Base-by-base conservation (phyloP, 2,797 vertebrate genomes). In the Coreius guichenoti region DNA sequence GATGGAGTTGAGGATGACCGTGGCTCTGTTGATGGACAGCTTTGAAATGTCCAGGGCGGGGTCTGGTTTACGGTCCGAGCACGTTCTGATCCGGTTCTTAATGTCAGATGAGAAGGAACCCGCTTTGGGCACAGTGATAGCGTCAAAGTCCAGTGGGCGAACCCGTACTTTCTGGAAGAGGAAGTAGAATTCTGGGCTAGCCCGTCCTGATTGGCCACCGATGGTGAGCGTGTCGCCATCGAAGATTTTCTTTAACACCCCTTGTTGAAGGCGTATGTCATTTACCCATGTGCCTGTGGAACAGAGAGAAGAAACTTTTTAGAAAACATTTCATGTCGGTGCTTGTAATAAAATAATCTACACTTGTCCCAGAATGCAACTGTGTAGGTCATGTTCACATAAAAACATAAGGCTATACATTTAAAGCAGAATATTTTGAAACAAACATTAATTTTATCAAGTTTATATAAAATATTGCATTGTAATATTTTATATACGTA, bases 161-260 rank as follows among this genome's bases (percentile, higher is more conserved):
- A 98, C 96, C 54, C 93, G 94, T 83, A 98, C 97, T 91, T 96
- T 97, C 89, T 98, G 97, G 92, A 98, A 98, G 39, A 98, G 95
- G 92, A 98, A 98, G 93, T 97, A 97, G 90, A 97, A 97, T 89
- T 97, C 97, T 0, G 96, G 95, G 88, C 93, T 95, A 0, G 92
- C 92, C 0, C 91, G 90, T 47, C 90, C 80, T 0, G 93, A 90
- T 82, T 95, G 93, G 36, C 93, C 93, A 0, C 97, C 96, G 43
- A 98, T 97, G 56, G 93, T 95, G 81, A 98, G 93, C 4, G 97
- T 96, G 91, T 98, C 97, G 0, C 96, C 95, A 21, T 98, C 97
- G 0, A 92, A 95, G 51, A 98, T 90, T 92, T 98, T 96, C 90
- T 95, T 93, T n/a, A 92, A 93, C 86, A 95, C 89, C 67, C 96